Base-by-base conservation (phyloP, 2,113 vertebrate genomes). In the Percopsis transmontana region DNA sequence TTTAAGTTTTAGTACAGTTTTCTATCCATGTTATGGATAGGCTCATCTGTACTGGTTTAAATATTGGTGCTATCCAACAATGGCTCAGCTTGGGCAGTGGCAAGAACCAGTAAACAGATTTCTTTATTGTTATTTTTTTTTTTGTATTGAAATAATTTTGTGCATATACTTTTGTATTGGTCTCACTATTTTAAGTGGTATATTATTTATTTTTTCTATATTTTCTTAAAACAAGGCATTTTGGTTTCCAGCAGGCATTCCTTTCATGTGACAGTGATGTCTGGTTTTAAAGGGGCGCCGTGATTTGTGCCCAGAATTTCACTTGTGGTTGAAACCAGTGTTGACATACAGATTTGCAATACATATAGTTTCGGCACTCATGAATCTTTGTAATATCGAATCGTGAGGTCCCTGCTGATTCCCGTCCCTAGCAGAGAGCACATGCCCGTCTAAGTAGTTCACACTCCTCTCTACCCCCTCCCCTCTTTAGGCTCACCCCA, bases 121-220 rank as follows among this genome's bases (percentile, higher is more conserved):
- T 89, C 68, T 83, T 85, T 79, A 74, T 69, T 81, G 71, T 57
- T 69, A 74, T 74, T 66, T 62, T 45, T 51, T 84, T 77, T 60
- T 62, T 77, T 79, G 58, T 76, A 33, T 73, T 64, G 20, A 2
- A 21, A 66, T 72, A 21, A 58, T 58, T 72, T 59, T 85, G 73
- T 87, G 84, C 76, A 56, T 84, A 85, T 70, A 83, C 80, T 80
- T 89, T 79, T 82, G 86, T 85, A 85, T 89, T 82, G 85, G 66
- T 86, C 70, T 89, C 81, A 73, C 72, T 88, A 85, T 86, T 88
- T 86, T 71, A 83, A 83, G 70, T 86, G 84, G 79, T 83, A 84
- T 79, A 66, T 83, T 87, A 89, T 90, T 90, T 89, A 89, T 90
- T 90, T 91, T n/a, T 88, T 89, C 66, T 86, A 87, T 87, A 1